Percentiles rank a stretch among this genome's conserved stretches.
Evolutionary conservation across 2,888 invertebrate genomes (phyloP).

Genomic region (Leptopilina drosophilae): DNA sequence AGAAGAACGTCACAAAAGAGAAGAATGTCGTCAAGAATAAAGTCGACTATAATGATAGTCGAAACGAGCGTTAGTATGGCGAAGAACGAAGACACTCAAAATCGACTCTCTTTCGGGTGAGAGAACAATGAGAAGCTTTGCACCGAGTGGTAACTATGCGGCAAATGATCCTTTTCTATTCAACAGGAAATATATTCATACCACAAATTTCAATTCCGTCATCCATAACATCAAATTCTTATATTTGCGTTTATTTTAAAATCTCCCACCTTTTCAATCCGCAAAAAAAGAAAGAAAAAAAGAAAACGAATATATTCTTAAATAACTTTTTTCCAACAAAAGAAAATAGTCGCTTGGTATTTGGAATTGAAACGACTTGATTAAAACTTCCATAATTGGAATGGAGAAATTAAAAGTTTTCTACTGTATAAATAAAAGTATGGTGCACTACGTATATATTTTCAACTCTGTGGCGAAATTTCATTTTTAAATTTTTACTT

Average conservation of each 20-base stretch:
- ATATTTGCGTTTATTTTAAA: background rate
- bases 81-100: slow-evolving; percentile 25
- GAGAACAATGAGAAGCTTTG: slow-evolving; percentile 15
- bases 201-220: background rate
- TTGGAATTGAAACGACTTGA: slow-evolving; percentile 27
- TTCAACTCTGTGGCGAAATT: too few relatives aligned
- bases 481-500: too few relatives aligned
- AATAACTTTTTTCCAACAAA: background rate
- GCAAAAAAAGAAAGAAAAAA: background rate
- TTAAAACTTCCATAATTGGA: slow-evolving; percentile 34
- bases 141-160: slow-evolving; percentile 3
- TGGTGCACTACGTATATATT: too few relatives aligned
- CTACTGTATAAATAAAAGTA: slow-evolving; percentile 22
- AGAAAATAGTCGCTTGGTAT: slow-evolving; percentile 16
- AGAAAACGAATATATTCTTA: background rate
- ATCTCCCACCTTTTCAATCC: too few relatives aligned
- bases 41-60: slow-evolving; percentile 17
- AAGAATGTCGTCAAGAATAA: slow-evolving; percentile 5
- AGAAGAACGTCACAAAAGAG: background rate
- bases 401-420: slow-evolving; percentile 27
- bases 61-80: slow-evolving; percentile 3
- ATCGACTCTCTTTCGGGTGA: slow-evolving; percentile 5
- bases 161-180: slow-evolving; percentile 3
- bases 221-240: background rate
- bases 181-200: background rate